Evolutionary conservation across 2,888 invertebrate species (phyloP), one percentile per base, ranked within the genome.

Genomic region (Metopia argyrocephala): DNA sequence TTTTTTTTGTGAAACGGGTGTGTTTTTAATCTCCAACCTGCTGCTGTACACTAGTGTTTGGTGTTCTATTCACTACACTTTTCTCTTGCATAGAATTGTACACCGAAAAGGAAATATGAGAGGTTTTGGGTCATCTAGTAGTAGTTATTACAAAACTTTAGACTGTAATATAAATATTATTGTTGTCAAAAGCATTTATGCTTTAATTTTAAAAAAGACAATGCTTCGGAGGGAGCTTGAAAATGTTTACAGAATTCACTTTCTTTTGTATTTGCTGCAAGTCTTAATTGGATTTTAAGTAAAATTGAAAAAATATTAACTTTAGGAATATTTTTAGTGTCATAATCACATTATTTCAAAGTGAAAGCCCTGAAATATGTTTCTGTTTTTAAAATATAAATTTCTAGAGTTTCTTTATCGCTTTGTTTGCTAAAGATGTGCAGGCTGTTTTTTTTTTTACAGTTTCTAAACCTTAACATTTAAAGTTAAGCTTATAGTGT

Each of bases 131-230:
- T 7, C 61, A 28, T 68, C 54, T 28, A 27, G 31, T n/a, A 5
- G 15, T 25, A 27, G 7, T 54, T n/a, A 48, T 46, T 27, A 15
- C 54, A 62, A 52, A n/a, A 52, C 52, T 59, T 66, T 54, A 62
- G 54, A 48, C 68, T 61, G 54, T 76, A 59, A 61, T 79, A 75
- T 59, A 75, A 79, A 65, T 75, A 75, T 65, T 70, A 45, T 79
- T 79, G 65, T 71, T 75, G 65, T 62, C 75, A 75, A 56, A 69
- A 62, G 50, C 54, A 61, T 46, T 27, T 52, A 38, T 15, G 9
- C 38, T 38, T 38, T 38, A 38, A 15, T 15, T 38, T 38, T 38
- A 0, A 1, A 12, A 38, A 15, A 38, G 38, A 6, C 38, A 15
- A 38, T 12, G 15, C 38, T 12, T 12, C 12, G 0, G 4, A 6